phyloP scores from a whole-genome alignment of 1,140 invertebrate genomes.

The Temnothorax longispinosus region DNA sequence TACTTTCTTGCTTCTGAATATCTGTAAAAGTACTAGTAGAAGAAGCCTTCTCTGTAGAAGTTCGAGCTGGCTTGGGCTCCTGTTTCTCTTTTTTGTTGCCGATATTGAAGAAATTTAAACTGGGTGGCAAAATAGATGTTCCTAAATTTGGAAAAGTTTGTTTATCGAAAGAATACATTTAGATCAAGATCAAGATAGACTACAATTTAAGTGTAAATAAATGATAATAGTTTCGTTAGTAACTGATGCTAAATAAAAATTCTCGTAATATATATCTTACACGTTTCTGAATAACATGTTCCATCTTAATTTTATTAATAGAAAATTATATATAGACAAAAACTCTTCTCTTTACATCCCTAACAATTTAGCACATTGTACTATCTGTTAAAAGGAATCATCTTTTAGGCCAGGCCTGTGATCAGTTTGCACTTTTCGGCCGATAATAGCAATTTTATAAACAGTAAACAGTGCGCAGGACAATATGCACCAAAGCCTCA shows the following conservation, averaged over 20 bases:
- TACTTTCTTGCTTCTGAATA: slow-evolving; percentile 60
- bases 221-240: not conserved
- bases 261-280: not conserved
- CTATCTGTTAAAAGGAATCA: no score
- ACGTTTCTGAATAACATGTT: not conserved
- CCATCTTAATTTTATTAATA: not conserved
- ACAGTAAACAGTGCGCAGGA: no score
- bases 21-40: slow-evolving; percentile 67
- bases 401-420: no score
- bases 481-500: no score
- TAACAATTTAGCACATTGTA: not conserved
- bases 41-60: slow-evolving; percentile 56
- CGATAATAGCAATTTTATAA: no score
- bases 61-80: slow-evolving; percentile 73
- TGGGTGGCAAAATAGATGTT: slow-evolving; percentile 90
- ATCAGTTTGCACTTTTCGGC: no score
- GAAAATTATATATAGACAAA: not conserved
- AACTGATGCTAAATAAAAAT: not conserved
- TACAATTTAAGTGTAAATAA: not conserved
- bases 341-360: not conserved
- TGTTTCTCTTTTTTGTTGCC: slow-evolving; percentile 81
- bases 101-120: slow-evolving; percentile 91
- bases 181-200: not conserved
- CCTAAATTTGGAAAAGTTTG: slow-evolving; percentile 82
- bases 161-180: slow-evolving; percentile 46